Evolutionary conservation across 1,140 invertebrate species (phyloP).

Genomic region (Aradophagus sp.): DNA sequence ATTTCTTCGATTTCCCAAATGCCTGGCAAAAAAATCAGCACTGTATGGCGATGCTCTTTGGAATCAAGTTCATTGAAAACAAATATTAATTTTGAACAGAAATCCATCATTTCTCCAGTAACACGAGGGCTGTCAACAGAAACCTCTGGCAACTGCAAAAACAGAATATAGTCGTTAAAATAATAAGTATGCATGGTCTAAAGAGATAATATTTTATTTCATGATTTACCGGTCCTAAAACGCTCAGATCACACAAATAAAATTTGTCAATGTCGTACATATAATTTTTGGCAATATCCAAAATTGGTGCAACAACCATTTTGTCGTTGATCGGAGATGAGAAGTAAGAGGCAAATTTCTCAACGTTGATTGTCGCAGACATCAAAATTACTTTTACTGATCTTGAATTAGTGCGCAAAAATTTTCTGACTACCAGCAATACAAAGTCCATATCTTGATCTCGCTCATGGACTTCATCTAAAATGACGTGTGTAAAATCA

Average conservation of each 20-base stretch:
- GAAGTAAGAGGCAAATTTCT: conserved; percentile 87
- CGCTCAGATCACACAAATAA: conserved; percentile 81
- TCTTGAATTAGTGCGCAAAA: conserved; percentile 83
- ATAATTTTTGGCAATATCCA: conserved; percentile 76
- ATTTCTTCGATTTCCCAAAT: conserved; percentile 87
- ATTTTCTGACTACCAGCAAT: conserved; percentile 87
- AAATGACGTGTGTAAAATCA: conserved; percentile 85
- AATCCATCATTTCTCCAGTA: conserved; percentile 73
- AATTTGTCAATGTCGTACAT: conserved; percentile 78
- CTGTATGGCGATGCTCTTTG: conserved; percentile 76
- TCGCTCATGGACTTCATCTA: conserved; percentile 95
- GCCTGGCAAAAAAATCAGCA: conserved; percentile 93
- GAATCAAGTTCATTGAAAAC: conserved; percentile 85
- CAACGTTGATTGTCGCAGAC: conserved; percentile 89
- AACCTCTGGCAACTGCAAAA: conserved; percentile 73
- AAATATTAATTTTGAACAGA: conserved; percentile 80
- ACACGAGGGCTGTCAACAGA: conserved; percentile 75
- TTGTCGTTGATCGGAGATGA: conserved; percentile 73
- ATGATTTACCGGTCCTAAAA: conserved; percentile 64
- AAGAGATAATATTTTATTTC: too few species aligned
- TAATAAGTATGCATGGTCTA: too few species aligned
- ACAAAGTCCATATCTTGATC: conserved; percentile 96
- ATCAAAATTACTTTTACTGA: conserved; percentile 88
- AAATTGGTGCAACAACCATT: conserved; percentile 75
- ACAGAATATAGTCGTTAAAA: too few species aligned